Base-by-base conservation (phyloP, 2,113 vertebrate genomes). In the Stercorarius parasiticus region DNA sequence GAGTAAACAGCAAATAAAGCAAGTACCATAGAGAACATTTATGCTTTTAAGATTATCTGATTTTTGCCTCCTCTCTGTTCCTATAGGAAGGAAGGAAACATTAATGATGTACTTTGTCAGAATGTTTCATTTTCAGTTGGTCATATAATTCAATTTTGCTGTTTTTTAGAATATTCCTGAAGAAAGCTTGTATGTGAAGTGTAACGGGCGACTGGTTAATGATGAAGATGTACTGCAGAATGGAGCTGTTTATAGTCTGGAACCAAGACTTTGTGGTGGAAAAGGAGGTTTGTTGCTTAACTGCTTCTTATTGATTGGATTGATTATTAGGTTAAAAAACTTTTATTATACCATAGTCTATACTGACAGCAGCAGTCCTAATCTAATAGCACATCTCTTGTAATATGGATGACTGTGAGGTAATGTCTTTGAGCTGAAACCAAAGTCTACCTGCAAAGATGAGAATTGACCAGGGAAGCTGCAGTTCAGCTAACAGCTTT, bases 201-300 rank as follows among this genome's bases (percentile, higher is more conserved):
- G 97, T 67, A 98, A 99, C 2, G 99, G 99, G 1, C 96, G 53
- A 0, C 95, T 97, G 34, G 84, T 94, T 7, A 62, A 26, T 0
- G n/a, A 78, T 26, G 95, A 97, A 3, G 98, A 98, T 5, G 22
- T 40, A 2, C 90, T 99, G 74, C 98, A 98, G 67, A 74, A 96
- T 92, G 99, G 99, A 61, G 97, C 95, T 0, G 36, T 99, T 82
- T 99, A 99, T 70, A 99, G 97, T 36, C 58, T 99, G 98, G 99
- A 99, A 83, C 98, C 98, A 21, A 98, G 99, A 11, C 98, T 99
- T 45, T 89, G 87, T 52, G 99, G 99, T 21, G 99, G 99, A 49
- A 99, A 99, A 98, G 99, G 99, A 99, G 99, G 99, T 99, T 95
- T 9, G 79, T 96, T 71, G 18, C 56, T 61, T 34, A 50, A 56